A percentile compares a stretch with the other conserved stretches of the same genome.
Evolutionary conservation across 2,113 vertebrate species (phyloP).

Genomic region (Xenus cinereus): DNA sequence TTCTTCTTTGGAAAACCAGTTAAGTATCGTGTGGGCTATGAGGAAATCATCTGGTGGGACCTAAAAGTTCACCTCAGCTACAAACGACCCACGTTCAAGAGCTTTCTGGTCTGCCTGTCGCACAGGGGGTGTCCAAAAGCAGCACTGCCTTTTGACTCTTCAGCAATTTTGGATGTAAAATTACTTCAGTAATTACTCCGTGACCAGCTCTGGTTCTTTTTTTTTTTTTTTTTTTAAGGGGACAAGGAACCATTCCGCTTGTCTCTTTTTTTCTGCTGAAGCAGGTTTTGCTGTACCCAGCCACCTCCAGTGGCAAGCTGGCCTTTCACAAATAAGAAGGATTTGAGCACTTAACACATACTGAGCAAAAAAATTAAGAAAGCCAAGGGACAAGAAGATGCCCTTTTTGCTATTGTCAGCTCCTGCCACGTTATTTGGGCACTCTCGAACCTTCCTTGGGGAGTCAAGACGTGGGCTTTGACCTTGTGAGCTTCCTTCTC

Average conservation of each 20-base stretch:
- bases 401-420: background rate
- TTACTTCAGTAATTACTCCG: background rate
- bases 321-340: background rate
- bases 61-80: background rate
- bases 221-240: background rate
- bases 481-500: background rate
- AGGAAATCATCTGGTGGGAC: background rate
- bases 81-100: background rate
- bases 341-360: background rate
- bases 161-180: background rate
- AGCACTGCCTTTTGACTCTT: background rate
- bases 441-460: background rate
- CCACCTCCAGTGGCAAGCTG: background rate
- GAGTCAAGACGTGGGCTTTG: background rate
- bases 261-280: background rate
- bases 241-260: background rate
- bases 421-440: background rate
- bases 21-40: background rate
- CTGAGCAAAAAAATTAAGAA: no score
- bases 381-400: background rate
- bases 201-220: background rate
- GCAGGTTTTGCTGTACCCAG: background rate
- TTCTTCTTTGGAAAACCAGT: background rate
- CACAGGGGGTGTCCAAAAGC: background rate
- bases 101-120: background rate